phyloP scores from a whole-genome alignment of 2,888 invertebrate species.

The Scaeva pyrastri region DNA sequence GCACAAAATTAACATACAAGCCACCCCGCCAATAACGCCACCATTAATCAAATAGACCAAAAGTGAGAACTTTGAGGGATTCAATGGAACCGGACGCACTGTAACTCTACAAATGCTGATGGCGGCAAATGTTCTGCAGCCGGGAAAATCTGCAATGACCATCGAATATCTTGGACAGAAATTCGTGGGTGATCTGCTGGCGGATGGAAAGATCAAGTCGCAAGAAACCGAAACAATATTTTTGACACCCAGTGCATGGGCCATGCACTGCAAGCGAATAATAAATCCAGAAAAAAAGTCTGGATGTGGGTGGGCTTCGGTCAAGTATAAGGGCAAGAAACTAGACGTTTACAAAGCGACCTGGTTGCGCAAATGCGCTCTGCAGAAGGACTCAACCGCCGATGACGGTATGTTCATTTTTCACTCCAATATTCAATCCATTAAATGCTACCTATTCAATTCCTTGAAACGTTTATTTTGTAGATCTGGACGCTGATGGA shows the following conservation, averaged over 20 bases:
- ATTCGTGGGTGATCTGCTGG: slow-evolving; percentile 93
- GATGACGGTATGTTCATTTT: slow-evolving; percentile 79
- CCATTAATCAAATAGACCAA: slow-evolving; percentile 72
- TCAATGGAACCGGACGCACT: slow-evolving; percentile 86
- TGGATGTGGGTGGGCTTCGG: slow-evolving; percentile 97
- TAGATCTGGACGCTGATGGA: slow-evolving; percentile 86
- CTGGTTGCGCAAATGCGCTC: slow-evolving; percentile 90
- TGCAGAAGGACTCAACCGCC: slow-evolving; percentile 85
- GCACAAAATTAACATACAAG: slow-evolving; percentile 45
- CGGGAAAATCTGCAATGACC: slow-evolving; percentile 93
- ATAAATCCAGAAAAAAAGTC: slow-evolving; percentile 96
- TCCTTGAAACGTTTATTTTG: neutral
- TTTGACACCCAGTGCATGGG: slow-evolving; percentile 96
- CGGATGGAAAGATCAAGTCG: slow-evolving; percentile 94
- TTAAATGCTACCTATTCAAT: neutral
- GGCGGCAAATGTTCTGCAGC: slow-evolving; percentile 92
- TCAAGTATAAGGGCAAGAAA: slow-evolving; percentile 94
- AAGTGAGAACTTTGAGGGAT: slow-evolving; percentile 83
- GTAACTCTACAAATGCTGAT: slow-evolving; percentile 94
- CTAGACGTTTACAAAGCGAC: slow-evolving; percentile 94
- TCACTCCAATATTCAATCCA: neutral
- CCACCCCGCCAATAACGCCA: slow-evolving; percentile 46
- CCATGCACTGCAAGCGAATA: slow-evolving; percentile 94
- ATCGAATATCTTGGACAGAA: slow-evolving; percentile 96
- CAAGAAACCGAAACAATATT: slow-evolving; percentile 95